Evolutionary conservation across 2,113 vertebrate genomes (phyloP).

Genomic region (Paraplagusia blochii): DNA sequence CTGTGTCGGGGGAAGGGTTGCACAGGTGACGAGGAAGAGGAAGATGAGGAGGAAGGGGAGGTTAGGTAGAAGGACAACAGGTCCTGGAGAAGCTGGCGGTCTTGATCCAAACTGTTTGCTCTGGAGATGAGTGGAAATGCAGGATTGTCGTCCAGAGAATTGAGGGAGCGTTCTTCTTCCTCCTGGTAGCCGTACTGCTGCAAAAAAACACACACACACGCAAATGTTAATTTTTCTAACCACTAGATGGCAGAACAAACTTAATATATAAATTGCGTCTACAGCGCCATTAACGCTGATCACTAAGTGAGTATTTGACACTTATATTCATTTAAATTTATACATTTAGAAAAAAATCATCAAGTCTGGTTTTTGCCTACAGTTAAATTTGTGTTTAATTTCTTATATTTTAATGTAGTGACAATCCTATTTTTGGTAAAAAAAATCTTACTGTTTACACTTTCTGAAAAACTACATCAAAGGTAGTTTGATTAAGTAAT

Average conservation of each 20-base stretch:
- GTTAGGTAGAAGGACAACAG: constrained; percentile 80
- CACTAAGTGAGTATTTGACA: too few species aligned
- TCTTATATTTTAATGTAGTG: too few species aligned
- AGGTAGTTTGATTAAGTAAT: too few species aligned
- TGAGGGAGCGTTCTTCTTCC: constrained; percentile 75
- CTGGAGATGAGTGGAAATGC: constrained; percentile 57
- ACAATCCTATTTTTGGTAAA: too few species aligned
- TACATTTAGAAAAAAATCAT: too few species aligned
- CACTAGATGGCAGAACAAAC: neutral
- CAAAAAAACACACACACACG: constrained; percentile 26
- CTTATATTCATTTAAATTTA: too few species aligned
- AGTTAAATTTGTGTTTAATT: too few species aligned
- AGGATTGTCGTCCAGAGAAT: constrained; percentile 60
- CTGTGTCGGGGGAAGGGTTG: constrained; percentile 57
- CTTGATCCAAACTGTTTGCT: constrained; percentile 66
- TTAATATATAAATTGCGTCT: neutral
- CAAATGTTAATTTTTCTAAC: neutral
- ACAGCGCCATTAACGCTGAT: too few species aligned
- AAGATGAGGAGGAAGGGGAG: constrained; percentile 78
- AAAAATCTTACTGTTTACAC: too few species aligned
- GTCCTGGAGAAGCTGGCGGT: constrained; percentile 84
- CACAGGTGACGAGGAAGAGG: constrained; percentile 65
- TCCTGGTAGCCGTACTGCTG: constrained; percentile 83
- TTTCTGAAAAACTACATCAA: too few species aligned
- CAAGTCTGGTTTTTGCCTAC: too few species aligned